phyloP scores from a whole-genome alignment of 2,113 vertebrate species.

The Oncorhynchus tshawytscha region DNA sequence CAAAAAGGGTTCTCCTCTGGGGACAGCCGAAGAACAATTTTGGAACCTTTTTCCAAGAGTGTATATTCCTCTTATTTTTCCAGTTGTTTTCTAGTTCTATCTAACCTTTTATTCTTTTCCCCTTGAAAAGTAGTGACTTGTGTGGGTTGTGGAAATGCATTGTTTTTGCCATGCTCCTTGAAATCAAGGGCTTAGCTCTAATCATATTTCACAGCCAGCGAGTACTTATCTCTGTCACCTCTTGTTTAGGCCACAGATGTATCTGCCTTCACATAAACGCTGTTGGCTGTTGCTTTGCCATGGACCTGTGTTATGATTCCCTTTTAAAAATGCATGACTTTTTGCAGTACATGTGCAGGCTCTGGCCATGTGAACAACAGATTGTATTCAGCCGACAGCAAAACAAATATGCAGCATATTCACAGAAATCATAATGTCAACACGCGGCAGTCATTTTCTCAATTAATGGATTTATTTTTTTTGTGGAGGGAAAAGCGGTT shows the following conservation, averaged over 20 bases:
- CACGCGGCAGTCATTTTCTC: constrained; percentile 22
- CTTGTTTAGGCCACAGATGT: constrained; percentile 41
- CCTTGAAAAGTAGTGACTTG: constrained; percentile 46
- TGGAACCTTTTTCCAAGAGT: too few relatives aligned
- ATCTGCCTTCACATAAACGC: constrained; percentile 37
- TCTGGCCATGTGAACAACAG: constrained; percentile 23
- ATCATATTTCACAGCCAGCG: constrained; percentile 59
- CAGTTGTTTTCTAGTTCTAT: constrained; percentile 21
- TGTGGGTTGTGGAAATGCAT: constrained; percentile 49
- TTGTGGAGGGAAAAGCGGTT: constrained; percentile 35
- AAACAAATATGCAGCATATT: constrained; percentile 40
- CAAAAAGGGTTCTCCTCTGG: too few relatives aligned
- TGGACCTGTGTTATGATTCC: constrained; percentile 39
- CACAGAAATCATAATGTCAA: constrained; percentile 15
- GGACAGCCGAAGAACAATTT: too few relatives aligned
- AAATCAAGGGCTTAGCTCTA: constrained; percentile 50
- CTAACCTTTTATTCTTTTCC: constrained; percentile 27
- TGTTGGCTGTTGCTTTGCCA: constrained; percentile 33
- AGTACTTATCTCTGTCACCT: constrained; percentile 55
- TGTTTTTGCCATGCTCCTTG: constrained; percentile 51
- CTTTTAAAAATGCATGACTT: constrained; percentile 23
- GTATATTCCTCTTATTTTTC: constrained; percentile 3
- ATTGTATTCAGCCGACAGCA: constrained; percentile 19
- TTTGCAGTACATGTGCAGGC: constrained; percentile 10
- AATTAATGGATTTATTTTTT: constrained; percentile 28